Evolutionary conservation across 2,888 invertebrate species (phyloP).

Genomic region (Nemoura dubitans): DNA sequence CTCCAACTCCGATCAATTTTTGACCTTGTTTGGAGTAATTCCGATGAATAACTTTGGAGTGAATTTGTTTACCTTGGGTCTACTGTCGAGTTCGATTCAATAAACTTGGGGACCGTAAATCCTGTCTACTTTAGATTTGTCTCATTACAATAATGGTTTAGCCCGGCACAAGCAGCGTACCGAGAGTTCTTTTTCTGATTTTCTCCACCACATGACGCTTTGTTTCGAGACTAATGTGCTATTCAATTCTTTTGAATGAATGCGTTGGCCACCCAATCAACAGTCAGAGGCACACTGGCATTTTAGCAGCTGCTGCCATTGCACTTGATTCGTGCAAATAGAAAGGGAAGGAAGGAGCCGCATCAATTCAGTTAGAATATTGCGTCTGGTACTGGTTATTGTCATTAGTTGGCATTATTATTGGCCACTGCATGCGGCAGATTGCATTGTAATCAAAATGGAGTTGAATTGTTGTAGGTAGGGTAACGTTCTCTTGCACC

Average conservation of each 20-base stretch:
- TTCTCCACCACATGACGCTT: constrained; percentile 22
- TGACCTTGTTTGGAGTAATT: background rate
- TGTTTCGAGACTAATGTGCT: background rate
- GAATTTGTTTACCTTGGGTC: constrained; percentile 31
- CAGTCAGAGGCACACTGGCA: background rate
- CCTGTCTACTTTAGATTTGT: constrained; percentile 29
- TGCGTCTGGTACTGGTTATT: too few relatives aligned
- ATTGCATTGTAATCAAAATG: background rate
- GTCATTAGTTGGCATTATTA: background rate
- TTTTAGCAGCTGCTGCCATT: constrained; percentile 7
- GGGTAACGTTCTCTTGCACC: too few relatives aligned
- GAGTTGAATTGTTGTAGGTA: background rate
- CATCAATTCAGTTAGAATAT: too few relatives aligned
- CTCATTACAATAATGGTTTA: constrained; percentile 25
- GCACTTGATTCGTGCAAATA: background rate
- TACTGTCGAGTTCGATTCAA: constrained; percentile 16
- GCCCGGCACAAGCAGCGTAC: too few relatives aligned
- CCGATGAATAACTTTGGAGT: background rate
- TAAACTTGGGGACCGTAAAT: constrained; percentile 35
- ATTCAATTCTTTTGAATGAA: background rate
- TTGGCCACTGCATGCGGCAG: background rate
- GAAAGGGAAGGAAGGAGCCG: background rate
- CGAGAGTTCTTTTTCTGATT: constrained; percentile 3
- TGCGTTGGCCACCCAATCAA: background rate
- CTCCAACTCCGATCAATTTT: background rate